Evolutionary conservation across 2,113 vertebrate genomes (phyloP).

Genomic region (Psilopsiagon aymara): DNA sequence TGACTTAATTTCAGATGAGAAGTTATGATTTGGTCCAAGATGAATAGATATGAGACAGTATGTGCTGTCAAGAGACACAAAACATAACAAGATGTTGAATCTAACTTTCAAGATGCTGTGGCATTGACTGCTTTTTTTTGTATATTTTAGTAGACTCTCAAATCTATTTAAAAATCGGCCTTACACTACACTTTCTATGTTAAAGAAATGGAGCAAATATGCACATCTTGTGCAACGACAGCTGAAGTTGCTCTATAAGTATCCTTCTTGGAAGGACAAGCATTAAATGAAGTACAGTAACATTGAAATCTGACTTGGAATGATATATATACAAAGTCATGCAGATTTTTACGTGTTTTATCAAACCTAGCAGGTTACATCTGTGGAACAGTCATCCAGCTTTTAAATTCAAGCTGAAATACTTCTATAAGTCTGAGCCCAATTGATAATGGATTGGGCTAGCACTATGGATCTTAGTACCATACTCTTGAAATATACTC

Average conservation of each 20-base stretch:
- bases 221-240: background rate
- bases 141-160: background rate
- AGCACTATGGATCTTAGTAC: background rate
- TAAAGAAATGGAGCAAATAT: background rate
- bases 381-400: background rate
- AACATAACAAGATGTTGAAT: background rate
- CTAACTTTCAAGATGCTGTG: background rate
- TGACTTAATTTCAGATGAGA: background rate
- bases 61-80: background rate
- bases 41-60: background rate
- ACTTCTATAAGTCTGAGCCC: background rate
- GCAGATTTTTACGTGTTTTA: background rate
- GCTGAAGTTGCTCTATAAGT: background rate
- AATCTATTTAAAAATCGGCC: background rate
- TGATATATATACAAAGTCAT: background rate
- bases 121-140: background rate
- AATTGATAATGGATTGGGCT: background rate
- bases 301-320: background rate
- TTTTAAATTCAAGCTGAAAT: background rate
- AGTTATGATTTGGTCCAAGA: background rate
- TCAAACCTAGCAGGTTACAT: background rate
- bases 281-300: background rate
- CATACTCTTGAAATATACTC: background rate
- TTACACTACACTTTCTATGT: background rate
- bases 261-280: background rate